These are phyloP conservation scores for Oscarella lobularis DNA, from an alignment of 37 sponge, comb jelly and placozoan genomes.

Conservation along the genomic window DNA sequence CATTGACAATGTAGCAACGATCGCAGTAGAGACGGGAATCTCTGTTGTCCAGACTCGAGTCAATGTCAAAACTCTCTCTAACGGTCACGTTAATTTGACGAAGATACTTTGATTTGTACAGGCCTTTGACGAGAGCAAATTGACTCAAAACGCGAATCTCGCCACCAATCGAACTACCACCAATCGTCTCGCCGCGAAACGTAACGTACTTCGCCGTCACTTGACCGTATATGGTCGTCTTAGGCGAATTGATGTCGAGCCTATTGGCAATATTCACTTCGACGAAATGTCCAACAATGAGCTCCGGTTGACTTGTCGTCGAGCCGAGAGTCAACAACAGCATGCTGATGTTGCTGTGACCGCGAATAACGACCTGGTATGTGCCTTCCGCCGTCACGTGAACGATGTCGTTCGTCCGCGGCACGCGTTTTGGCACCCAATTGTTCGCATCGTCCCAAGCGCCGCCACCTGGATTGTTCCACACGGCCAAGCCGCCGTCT, in stretches of 20 bases:
- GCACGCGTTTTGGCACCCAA: background rate
- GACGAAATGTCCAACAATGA: background rate
- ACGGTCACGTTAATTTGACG: background rate
- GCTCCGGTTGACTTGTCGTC: background rate
- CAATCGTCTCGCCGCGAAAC: background rate
- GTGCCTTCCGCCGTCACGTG: background rate
- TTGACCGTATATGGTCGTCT: background rate
- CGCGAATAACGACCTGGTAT: background rate
- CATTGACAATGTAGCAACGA: background rate
- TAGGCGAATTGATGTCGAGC: background rate
- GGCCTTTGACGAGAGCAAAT: background rate
- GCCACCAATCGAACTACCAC: background rate
- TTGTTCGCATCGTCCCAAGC: constrained; percentile 4
- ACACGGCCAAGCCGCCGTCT: background rate
- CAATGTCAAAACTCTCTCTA: background rate
- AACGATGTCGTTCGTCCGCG: background rate
- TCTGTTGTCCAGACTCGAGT: background rate
- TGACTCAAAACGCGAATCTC: background rate
- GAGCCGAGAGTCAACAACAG: background rate
- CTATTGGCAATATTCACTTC: background rate
- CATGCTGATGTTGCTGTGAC: background rate
- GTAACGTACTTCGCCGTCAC: background rate
- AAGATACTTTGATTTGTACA: background rate
- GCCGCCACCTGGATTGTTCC: background rate
- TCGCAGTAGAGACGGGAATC: background rate